Evolutionary conservation across 1,140 invertebrate species (phyloP).

Genomic region (Drosophila simulans): DNA sequence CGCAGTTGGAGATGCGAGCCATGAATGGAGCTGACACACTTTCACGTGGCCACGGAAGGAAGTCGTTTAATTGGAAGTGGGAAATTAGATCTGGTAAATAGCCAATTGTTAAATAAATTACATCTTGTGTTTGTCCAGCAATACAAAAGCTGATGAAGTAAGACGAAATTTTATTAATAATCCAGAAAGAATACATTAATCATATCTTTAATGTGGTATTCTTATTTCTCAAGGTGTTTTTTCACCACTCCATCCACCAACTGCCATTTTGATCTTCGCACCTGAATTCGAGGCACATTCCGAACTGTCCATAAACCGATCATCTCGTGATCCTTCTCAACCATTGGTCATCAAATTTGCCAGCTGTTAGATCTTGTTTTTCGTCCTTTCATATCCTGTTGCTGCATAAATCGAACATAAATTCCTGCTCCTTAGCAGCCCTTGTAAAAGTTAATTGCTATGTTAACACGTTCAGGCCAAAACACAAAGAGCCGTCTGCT

Average conservation of each 20-base stretch:
- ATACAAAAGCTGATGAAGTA: no score
- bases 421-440: constrained; percentile 56
- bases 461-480: constrained; percentile 68
- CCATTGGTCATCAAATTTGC: constrained; percentile 9
- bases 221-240: constrained; percentile 9
- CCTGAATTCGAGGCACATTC: constrained; percentile 21
- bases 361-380: constrained; percentile 40
- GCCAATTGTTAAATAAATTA: constrained; percentile 12
- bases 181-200: no score
- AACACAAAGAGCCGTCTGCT: constrained; percentile 34
- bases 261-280: not conserved
- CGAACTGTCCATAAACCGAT: constrained; percentile 34
- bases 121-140: constrained; percentile 11
- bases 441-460: constrained; percentile 74
- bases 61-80: constrained; percentile 32
- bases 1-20: constrained; percentile 21
- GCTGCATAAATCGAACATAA: constrained; percentile 65
- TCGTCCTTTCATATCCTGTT: constrained; percentile 46
- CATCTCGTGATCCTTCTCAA: constrained; percentile 6
- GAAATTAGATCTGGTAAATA: constrained; percentile 17
- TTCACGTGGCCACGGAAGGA: constrained; percentile 21
- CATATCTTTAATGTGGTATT: no score
- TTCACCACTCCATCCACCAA: not conserved
- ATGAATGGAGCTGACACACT: constrained; percentile 50
- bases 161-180: no score